Evolutionary conservation across 2,797 vertebrate genomes (phyloP).

Genomic region (Poecilia picta): DNA sequence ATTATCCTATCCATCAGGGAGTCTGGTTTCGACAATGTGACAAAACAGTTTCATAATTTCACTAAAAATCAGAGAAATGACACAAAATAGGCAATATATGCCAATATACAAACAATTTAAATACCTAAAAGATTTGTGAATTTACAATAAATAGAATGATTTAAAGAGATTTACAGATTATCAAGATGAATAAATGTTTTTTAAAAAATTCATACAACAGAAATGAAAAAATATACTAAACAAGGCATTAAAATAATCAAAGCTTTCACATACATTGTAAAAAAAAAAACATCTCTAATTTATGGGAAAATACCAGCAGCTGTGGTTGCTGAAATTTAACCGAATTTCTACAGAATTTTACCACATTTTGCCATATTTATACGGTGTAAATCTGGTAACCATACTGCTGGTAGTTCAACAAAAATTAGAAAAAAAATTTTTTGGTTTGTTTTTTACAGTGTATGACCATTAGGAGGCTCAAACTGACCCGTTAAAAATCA

Average conservation of each 20-base stretch:
- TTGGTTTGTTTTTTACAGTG: too few species aligned
- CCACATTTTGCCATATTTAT: too few species aligned
- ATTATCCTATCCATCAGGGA: slow-evolving; percentile 58
- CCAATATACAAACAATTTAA: not conserved
- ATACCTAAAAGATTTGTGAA: not conserved
- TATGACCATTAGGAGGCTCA: not conserved
- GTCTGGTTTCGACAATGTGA: slow-evolving; percentile 32
- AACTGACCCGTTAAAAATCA: not conserved
- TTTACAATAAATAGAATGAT: not conserved
- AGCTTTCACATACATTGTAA: not conserved
- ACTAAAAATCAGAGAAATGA: not conserved
- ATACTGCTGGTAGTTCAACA: too few species aligned
- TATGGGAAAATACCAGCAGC: too few species aligned
- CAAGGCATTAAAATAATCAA: not conserved
- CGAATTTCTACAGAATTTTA: too few species aligned
- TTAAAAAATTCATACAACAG: not conserved
- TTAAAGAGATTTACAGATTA: not conserved
- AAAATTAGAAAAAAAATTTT: too few species aligned
- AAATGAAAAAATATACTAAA: not conserved
- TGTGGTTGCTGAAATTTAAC: too few species aligned
- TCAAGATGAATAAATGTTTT: not conserved
- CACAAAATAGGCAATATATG: too few species aligned
- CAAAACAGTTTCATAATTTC: slow-evolving; percentile 8
- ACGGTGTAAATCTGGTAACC: too few species aligned
- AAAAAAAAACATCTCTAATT: too few species aligned